Conservation (phyloP, 2,888 invertebrate genomes). For the Mayetiola destructor region DNA sequence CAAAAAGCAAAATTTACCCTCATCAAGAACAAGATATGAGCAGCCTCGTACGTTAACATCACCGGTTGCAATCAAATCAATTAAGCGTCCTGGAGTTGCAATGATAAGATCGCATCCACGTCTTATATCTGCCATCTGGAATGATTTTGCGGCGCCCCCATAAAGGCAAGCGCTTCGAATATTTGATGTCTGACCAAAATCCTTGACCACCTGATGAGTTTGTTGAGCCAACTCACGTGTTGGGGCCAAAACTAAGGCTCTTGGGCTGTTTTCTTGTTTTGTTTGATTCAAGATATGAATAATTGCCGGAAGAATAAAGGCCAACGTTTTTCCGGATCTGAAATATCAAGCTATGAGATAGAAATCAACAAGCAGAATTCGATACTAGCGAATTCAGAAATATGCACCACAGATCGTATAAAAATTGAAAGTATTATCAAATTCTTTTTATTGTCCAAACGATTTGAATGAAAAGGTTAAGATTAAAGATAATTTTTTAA, state of each 20-base stretch:
- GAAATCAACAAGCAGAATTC: no score
- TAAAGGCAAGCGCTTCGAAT: slow-evolving; percentile 74
- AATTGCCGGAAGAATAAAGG: slow-evolving; percentile 68
- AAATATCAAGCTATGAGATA: no score
- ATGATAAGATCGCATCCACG: slow-evolving; percentile 75
- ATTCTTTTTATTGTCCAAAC: no score
- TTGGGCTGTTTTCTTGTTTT: slow-evolving; percentile 66
- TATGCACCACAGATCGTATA: no score
- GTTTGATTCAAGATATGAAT: slow-evolving; percentile 75
- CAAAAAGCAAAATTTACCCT: slow-evolving; percentile 44
- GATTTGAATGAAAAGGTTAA: no score
- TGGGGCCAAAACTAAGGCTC: slow-evolving; percentile 65
- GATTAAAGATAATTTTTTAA: no score
- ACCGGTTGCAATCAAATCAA: slow-evolving; percentile 67
- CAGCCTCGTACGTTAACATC: slow-evolving; percentile 59
- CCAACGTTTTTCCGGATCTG: slow-evolving; percentile 57
- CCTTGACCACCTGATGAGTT: slow-evolving; percentile 65
- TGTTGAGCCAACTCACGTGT: slow-evolving; percentile 67
- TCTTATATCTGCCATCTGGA: slow-evolving; percentile 54
- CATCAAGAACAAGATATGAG: slow-evolving; percentile 77
- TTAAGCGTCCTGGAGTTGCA: slow-evolving; percentile 76
- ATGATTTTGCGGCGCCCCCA: slow-evolving; percentile 77
- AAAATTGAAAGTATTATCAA: no score
- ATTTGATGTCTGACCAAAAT: slow-evolving; percentile 63
- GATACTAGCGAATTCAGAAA: no score